Evolutionary conservation across 2,113 vertebrate species (phyloP), one percentile per base, ranked within the genome.

Genomic region (Centropus unirufus): DNA sequence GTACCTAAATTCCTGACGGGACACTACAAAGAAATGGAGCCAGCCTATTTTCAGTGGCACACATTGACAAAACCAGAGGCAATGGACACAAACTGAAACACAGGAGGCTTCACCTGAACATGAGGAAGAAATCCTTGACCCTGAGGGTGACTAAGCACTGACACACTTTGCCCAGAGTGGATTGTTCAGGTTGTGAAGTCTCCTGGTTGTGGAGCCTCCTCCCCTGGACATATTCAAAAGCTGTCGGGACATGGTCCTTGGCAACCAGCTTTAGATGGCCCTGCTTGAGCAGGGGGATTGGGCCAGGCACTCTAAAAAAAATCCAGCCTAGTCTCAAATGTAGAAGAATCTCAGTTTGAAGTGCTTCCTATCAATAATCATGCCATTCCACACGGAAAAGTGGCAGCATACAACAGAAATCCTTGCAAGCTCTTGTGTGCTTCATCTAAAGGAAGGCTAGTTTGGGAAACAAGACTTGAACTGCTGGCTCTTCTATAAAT

Each of bases 1-100:
- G 9, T 29, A 32, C 22, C 47, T 11, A 64, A 81, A 74, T 24
- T 87, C 34, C 42, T 68, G 54, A 72, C 59, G 59, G 78, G 39
- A 90, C 69, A 34, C 64, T 64, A 44, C 72, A 80, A 76, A 91
- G 90, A 91, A 72, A 86, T 0, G 0, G 52, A 89, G 47, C 62
- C 87, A 93, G 80, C 64, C 61, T 92, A 69, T 92, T 92, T 90
- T 58, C 82, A 95, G 82, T 39, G 29, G 64, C 74, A 59, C 74
- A 85, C 78, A 83, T 63, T 57, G 76, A 67, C 72, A 87, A 30
- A 54, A 80, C 42, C 44, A 87, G 47, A 86, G 54, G 76, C 63
- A 91, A 0, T 34, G 44, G 55, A 78, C 78, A 92, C 68, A 69
- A 81, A 73, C 82, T 78, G 59, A 87, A 93, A 90, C 61, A 84